Evolutionary conservation across 2,113 vertebrate genomes (phyloP).

Genomic region (Chionodraco myersi): DNA sequence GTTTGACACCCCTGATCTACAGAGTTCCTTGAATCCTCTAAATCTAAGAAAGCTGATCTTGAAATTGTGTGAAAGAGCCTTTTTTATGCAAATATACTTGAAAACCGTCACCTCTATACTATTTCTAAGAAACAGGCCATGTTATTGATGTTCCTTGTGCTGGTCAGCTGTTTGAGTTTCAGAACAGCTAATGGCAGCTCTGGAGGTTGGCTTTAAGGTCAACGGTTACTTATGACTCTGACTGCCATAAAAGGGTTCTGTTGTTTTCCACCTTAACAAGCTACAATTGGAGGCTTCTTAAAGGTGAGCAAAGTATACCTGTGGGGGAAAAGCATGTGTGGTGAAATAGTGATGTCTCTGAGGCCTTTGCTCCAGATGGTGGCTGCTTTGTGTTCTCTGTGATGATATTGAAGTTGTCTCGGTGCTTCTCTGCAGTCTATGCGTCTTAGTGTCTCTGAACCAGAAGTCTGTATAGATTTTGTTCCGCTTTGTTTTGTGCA

Average conservation of each 20-base stretch:
- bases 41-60: neutral
- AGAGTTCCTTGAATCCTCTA: neutral
- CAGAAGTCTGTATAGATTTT: neutral
- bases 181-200: conserved; percentile 37
- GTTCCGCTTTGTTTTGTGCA: conserved; percentile 57
- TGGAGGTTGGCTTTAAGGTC: conserved; percentile 27
- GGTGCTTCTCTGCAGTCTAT: conserved; percentile 13
- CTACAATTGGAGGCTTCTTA: conserved; percentile 44
- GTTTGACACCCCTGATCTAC: no score
- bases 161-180: conserved; percentile 23
- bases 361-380: conserved; percentile 17
- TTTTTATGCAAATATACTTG: neutral
- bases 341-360: conserved; percentile 32
- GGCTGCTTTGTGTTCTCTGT: conserved; percentile 6
- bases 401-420: conserved; percentile 28
- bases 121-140: neutral
- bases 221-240: conserved; percentile 21
- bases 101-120: neutral
- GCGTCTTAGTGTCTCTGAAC: conserved; percentile 32
- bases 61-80: neutral
- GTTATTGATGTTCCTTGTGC: conserved; percentile 22
- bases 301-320: conserved; percentile 41
- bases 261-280: conserved; percentile 37
- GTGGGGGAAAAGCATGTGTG: conserved; percentile 18
- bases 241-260: conserved; percentile 38